These are phyloP conservation scores for Arvicola amphibius DNA, from an alignment of 2,797 vertebrate species.

Conservation along the genomic window DNA sequence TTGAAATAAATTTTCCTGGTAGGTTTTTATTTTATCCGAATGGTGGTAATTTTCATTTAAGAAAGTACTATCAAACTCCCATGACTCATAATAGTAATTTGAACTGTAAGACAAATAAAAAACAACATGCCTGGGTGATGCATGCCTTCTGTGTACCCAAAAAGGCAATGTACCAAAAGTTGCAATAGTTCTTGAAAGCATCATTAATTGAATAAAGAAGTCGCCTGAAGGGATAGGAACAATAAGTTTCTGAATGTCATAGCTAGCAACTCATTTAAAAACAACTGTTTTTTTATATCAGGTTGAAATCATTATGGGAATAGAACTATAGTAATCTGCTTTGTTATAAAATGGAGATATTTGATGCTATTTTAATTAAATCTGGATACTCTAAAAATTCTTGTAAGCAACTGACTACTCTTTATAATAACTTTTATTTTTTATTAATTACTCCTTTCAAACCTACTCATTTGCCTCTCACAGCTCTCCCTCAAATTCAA, in stretches of 20 bases:
- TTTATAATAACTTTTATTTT: neutral
- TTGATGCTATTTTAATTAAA: neutral
- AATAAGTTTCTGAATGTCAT: conserved; percentile 52
- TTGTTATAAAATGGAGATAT: conserved; percentile 30
- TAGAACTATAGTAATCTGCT: neutral
- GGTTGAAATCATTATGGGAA: conserved; percentile 25
- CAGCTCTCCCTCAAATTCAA: neutral
- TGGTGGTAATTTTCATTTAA: conserved; percentile 54
- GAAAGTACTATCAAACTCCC: neutral
- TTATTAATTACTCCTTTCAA: neutral
- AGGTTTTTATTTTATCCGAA: conserved; percentile 51
- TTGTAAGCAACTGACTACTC: neutral
- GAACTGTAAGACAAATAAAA: conserved; percentile 66
- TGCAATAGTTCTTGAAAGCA: conserved; percentile 61
- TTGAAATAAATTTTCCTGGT: conserved; percentile 7
- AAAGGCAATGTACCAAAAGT: conserved; percentile 59
- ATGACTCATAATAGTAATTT: conserved; percentile 66
- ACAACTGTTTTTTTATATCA: neutral
- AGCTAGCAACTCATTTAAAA: conserved; percentile 7
- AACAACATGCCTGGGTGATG: conserved; percentile 27
- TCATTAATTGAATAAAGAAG: conserved; percentile 64
- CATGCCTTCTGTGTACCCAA: conserved; percentile 51
- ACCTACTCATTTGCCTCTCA: no score
- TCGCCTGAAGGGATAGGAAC: conserved; percentile 39
- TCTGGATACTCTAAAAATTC: neutral